Percentiles rank a stretch among this genome's conserved stretches.
phyloP scores from a whole-genome alignment of 2,888 invertebrate genomes.

The Pocota personata region DNA sequence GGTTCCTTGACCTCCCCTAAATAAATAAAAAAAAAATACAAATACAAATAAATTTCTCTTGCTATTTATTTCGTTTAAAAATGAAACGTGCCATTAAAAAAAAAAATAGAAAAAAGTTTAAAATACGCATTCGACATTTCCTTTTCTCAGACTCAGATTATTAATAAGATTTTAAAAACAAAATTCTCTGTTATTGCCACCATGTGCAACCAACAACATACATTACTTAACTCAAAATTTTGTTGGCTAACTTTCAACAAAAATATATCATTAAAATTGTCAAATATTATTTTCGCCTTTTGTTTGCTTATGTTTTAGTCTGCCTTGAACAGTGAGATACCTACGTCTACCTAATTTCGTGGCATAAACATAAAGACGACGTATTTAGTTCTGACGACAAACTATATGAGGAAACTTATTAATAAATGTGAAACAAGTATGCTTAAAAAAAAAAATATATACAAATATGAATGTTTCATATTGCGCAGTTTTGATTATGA shows the following conservation, averaged over 20 bases:
- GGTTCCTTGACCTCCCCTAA: slow-evolving; percentile 34
- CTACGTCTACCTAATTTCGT: slow-evolving; percentile 23
- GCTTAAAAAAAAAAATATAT: neutral
- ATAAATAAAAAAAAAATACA: neutral
- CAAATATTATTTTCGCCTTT: neutral
- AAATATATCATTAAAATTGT: slow-evolving; percentile 25
- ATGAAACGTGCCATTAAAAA: neutral
- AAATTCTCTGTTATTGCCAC: neutral
- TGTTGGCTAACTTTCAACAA: slow-evolving; percentile 30
- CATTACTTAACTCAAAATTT: slow-evolving; percentile 25
- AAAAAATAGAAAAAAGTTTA: neutral
- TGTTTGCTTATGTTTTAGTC: slow-evolving; percentile 1
- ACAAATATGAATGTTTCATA: neutral
- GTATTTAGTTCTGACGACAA: slow-evolving; percentile 21
- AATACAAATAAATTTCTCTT: neutral
- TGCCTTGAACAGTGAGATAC: slow-evolving; percentile 23
- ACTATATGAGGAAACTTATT: neutral
- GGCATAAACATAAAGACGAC: neutral
- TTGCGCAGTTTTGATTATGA: slow-evolving; percentile 15
- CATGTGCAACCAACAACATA: slow-evolving; percentile 2
- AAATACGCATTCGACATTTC: slow-evolving; percentile 19
- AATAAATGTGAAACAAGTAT: slow-evolving; percentile 55
- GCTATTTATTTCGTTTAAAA: neutral
- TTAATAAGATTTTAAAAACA: slow-evolving; percentile 1
- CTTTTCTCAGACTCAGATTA: slow-evolving; percentile 2